Evolutionary conservation across 2,888 invertebrate species (phyloP), one percentile per base, ranked within the genome.

Genomic region (Eupeodes luniger): DNA sequence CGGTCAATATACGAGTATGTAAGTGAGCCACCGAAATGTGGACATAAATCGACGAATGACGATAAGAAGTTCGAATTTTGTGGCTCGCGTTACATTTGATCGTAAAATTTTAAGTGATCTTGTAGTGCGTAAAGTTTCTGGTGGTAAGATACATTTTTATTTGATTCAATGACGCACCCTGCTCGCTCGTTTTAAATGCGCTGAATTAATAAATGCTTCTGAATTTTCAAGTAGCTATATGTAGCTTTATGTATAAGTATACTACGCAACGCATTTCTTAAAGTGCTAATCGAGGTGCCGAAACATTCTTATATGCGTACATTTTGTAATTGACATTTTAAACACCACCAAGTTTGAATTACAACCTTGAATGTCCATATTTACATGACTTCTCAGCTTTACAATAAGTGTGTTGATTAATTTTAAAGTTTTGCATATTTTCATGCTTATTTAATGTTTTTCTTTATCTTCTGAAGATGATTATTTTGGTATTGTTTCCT

Each of bases 11-110:
- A 61, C 77, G 77, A 78, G 78, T 77, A 69, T 55, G 69, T 84
- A 74, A 80, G 80, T 80, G 79, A 79, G 84, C 84, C 72, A 53
- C 85, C 78, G 81, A 85, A 88, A 85, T 75, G 75, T 79, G 64
- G 81, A 64, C 76, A 75, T 74, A 57, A 34, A 47, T 10, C 47
- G 47, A 47, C 44, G 44, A 44, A 6, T 19, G 53, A 55, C 57
- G 77, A 51, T 62, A 67, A 67, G 77, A 44, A 76, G 67, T 55
- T 36, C 62, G 51, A 74, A 62, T 84, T 78, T 70, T 62, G 69
- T 64, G 74, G 78, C 61, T 84, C 57, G 81, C 85, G 78, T 88
- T 85, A 81, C 51, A 74, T 57, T 59, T 62, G 88, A 61, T 88
- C 87, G 70, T 84, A 81, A 88, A 88, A 69, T 64, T 59, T 72